phyloP scores from a whole-genome alignment of 2,888 invertebrate genomes.

The Pammene fasciana region DNA sequence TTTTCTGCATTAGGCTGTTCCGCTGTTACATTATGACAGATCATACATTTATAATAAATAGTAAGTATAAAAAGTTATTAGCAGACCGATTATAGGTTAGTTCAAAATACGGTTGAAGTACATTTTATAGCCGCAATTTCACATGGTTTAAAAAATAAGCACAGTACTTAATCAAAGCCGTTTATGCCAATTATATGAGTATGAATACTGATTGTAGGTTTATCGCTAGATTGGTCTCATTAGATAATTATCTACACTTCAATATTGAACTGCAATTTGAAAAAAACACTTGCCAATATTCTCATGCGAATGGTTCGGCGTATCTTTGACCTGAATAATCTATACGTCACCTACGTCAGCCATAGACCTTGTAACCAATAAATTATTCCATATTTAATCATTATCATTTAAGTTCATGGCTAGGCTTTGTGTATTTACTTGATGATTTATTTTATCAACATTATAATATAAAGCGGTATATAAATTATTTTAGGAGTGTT shows the following conservation, averaged over 20 bases:
- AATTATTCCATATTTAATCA: conserved; percentile 19
- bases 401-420: conserved; percentile 38
- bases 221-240: not conserved
- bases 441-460: conserved; percentile 1
- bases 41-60: too few species aligned
- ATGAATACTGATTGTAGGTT: not conserved
- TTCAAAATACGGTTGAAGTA: not conserved
- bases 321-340: conserved; percentile 39
- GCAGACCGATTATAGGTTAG: not conserved
- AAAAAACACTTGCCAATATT: conserved; percentile 18
- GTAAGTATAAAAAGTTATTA: too few species aligned
- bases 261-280: not conserved
- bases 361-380: conserved; percentile 32
- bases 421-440: conserved; percentile 21
- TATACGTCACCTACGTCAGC: conserved; percentile 28
- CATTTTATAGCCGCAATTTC: conserved; percentile 1
- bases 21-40: too few species aligned
- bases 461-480: too few species aligned
- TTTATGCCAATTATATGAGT: not conserved
- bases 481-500: too few species aligned
- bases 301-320: not conserved
- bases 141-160: not conserved
- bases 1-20: too few species aligned
- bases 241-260: not conserved
- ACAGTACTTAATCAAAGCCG: not conserved